These are phyloP conservation scores for Pachypeltis micranthus DNA, from an alignment of 1,140 invertebrate genomes.

Conservation along the genomic window DNA sequence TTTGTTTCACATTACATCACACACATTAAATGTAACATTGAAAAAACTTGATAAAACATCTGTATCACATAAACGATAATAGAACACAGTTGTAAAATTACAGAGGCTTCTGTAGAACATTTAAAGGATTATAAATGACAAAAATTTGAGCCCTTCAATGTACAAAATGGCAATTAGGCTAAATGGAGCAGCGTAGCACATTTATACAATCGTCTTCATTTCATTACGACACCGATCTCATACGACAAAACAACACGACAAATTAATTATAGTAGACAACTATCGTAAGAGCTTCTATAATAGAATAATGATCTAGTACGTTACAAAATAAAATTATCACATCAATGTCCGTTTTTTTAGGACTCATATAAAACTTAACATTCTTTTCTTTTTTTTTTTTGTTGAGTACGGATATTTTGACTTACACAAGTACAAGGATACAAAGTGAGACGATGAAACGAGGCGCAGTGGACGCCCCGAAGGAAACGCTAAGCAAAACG, in stretches of 20 bases:
- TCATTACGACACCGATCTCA: no score
- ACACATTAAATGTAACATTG: constrained; percentile 13
- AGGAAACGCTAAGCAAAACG: not conserved
- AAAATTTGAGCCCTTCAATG: constrained; percentile 1
- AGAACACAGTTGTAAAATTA: constrained; percentile 8
- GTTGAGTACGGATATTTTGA: constrained; percentile 1
- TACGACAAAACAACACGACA: no score
- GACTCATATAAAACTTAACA: constrained; percentile 5
- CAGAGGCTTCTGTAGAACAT: not conserved
- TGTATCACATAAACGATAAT: constrained; percentile 15
- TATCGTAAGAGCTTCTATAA: constrained; percentile 2
- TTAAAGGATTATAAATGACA: not conserved
- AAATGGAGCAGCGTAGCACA: constrained; percentile 1
- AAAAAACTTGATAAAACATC: constrained; percentile 9
- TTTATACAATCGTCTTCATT: not conserved
- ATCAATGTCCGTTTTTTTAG: not conserved
- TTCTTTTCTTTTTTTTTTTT: not conserved
- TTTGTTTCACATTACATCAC: constrained; percentile 11
- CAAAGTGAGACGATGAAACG: not conserved
- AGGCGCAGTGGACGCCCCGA: not conserved
- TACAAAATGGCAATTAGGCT: constrained; percentile 12
- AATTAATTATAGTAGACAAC: no score
- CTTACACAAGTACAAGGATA: not conserved
- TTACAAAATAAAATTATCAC: not conserved
- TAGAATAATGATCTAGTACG: not conserved